A percentile compares a stretch with the other conserved stretches of the same genome.
These are phyloP conservation scores for Spatula versicolor DNA, from an alignment of 2,797 vertebrate species.

Conservation along the genomic window DNA sequence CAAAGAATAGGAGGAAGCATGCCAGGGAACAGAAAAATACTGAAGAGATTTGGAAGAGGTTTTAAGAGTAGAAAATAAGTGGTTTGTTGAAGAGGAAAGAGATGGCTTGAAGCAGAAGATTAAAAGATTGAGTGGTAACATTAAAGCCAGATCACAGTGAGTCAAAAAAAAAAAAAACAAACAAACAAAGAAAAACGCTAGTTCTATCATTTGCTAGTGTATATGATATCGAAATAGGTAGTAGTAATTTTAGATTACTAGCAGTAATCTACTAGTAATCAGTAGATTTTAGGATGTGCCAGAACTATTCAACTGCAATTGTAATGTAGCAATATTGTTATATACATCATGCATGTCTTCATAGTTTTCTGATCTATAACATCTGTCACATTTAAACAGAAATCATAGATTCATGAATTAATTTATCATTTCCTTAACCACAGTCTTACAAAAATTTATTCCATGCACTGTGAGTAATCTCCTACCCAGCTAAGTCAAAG, in stretches of 20 bases:
- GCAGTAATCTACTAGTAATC: too few species aligned
- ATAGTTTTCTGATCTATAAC: background rate
- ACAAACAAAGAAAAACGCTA: background rate
- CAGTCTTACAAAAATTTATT: background rate
- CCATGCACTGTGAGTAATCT: background rate
- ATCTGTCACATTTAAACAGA: background rate
- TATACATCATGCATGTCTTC: rapidly evolving
- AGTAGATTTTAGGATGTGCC: background rate
- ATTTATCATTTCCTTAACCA: background rate
- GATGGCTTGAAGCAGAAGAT: background rate
- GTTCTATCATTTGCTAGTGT: background rate
- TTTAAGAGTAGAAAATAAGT: background rate
- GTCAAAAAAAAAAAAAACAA: background rate
- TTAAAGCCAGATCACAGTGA: background rate
- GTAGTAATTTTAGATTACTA: background rate
- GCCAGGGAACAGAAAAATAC: background rate
- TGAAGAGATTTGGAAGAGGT: background rate
- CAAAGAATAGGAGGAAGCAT: background rate
- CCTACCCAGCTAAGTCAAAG: background rate
- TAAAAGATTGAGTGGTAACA: background rate
- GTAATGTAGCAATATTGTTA: background rate
- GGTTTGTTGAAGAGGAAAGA: background rate
- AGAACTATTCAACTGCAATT: background rate
- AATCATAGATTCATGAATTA: background rate
- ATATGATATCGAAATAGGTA: background rate